These are phyloP conservation scores for Drosophila pachea DNA, from an alignment of 1,140 invertebrate genomes.

Conservation along the genomic window DNA sequence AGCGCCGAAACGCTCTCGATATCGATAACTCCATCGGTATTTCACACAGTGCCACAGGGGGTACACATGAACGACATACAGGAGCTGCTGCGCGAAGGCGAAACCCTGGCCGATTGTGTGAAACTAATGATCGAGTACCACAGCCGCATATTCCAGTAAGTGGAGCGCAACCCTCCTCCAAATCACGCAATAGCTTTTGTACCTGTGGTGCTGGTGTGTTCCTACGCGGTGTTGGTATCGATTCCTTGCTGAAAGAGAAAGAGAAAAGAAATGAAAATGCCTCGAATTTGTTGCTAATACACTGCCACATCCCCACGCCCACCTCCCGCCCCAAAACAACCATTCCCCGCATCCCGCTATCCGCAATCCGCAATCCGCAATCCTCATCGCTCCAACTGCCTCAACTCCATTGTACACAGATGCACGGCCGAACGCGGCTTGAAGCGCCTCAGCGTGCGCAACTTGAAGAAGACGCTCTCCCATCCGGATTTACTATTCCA, in stretches of 20 bases:
- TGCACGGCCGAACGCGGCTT: constrained; percentile 66
- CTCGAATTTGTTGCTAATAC: constrained; percentile 28
- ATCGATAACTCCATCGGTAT: constrained; percentile 72
- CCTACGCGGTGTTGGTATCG: constrained; percentile 10
- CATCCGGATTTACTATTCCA: constrained; percentile 75
- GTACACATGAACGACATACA: constrained; percentile 66
- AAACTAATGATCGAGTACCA: constrained; percentile 77
- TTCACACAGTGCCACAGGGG: constrained; percentile 70
- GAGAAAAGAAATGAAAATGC: constrained; percentile 6
- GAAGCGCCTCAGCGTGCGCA: constrained; percentile 62
- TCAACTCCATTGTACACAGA: constrained; percentile 42
- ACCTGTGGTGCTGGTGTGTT: constrained; percentile 41
- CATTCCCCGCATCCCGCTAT: background rate
- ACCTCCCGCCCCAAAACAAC: constrained; percentile 11
- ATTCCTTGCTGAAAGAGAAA: background rate
- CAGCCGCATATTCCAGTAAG: constrained; percentile 76
- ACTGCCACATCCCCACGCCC: background rate
- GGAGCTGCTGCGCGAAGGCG: constrained; percentile 62
- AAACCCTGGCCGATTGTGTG: constrained; percentile 72
- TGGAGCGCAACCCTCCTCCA: constrained; percentile 21
- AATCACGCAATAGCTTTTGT: constrained; percentile 21
- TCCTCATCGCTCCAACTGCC: constrained; percentile 9
- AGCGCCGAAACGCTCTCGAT: constrained; percentile 71
- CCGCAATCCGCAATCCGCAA: constrained; percentile 19
- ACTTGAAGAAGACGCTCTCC: constrained; percentile 73